A percentile compares a stretch with the other conserved stretches of the same genome.
These are phyloP conservation scores for Subanguina moxae DNA, from an alignment of 1,140 invertebrate species.

Conservation along the genomic window DNA sequence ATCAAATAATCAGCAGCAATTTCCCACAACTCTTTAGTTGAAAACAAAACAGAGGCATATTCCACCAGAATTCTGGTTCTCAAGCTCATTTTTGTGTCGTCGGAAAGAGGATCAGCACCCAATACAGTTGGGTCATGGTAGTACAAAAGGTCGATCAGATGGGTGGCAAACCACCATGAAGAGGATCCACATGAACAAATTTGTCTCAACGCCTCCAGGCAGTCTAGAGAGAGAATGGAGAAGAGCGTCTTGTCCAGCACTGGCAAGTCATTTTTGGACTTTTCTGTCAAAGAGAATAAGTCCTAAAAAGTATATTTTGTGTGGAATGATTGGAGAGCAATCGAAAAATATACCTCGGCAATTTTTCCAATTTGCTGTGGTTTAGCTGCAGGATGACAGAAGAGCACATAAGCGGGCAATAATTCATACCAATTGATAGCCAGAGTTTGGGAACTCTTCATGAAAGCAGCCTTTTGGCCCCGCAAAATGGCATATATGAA, in stretches of 20 bases:
- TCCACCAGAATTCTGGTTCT: constrained; percentile 12
- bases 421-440: constrained; percentile 17
- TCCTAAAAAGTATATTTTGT: constrained; percentile 7
- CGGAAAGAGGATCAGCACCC: neutral
- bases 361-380: constrained; percentile 14
- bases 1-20: constrained; percentile 10
- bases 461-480: constrained; percentile 12
- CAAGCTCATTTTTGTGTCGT: neutral
- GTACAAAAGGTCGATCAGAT: constrained; percentile 19
- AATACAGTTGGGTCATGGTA: constrained; percentile 11
- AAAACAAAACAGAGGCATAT: constrained; percentile 5
- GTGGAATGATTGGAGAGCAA: neutral
- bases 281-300: neutral
- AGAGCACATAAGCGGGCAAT: constrained; percentile 26
- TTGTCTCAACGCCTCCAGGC: constrained; percentile 9
- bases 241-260: constrained; percentile 15
- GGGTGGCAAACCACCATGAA: constrained; percentile 22
- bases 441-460: constrained; percentile 1
- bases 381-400: constrained; percentile 11
- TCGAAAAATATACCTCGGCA: constrained; percentile 5
- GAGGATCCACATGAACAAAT: constrained; percentile 1
- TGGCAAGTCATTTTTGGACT: neutral
- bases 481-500: constrained; percentile 15
- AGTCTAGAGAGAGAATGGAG: constrained; percentile 13
- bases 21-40: constrained; percentile 19